These are phyloP conservation scores for Pterostichus niger DNA, from an alignment of 2,888 invertebrate genomes.

Conservation along the genomic window DNA sequence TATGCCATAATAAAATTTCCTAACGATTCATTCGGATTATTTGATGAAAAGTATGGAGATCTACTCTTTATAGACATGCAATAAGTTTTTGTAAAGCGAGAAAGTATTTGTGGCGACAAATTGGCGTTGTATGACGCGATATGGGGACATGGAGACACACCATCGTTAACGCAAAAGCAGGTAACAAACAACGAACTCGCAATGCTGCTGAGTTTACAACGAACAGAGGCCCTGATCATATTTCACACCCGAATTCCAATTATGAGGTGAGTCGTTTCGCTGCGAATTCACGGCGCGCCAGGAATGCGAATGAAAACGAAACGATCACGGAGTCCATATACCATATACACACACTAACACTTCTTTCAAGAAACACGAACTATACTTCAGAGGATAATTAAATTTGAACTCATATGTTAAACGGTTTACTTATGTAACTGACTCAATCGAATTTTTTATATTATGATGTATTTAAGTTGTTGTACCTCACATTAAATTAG, in stretches of 20 bases:
- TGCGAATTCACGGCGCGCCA: conserved; percentile 57
- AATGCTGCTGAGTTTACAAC: conserved; percentile 44
- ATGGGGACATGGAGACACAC: background rate
- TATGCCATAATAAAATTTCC: too few relatives aligned
- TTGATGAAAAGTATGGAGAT: too few relatives aligned
- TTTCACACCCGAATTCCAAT: conserved; percentile 59
- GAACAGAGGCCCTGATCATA: conserved; percentile 51
- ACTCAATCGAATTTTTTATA: too few relatives aligned
- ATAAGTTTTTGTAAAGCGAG: background rate
- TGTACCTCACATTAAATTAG: too few relatives aligned
- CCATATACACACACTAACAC: too few relatives aligned
- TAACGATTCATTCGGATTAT: too few relatives aligned
- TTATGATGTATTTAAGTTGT: too few relatives aligned
- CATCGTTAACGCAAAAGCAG: conserved; percentile 38
- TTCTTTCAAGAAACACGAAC: too few relatives aligned
- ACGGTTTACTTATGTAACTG: too few relatives aligned
- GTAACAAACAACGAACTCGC: conserved; percentile 43
- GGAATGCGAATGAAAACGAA: conserved; percentile 54
- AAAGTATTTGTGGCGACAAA: conserved; percentile 16
- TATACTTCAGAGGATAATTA: too few relatives aligned
- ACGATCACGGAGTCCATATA: conserved; percentile 10
- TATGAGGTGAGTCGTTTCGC: conserved; percentile 53
- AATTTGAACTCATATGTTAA: too few relatives aligned
- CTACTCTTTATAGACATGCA: too few relatives aligned
- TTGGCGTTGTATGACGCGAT: conserved; percentile 37